Percentiles rank a stretch among this genome's conserved stretches.
Conservation (phyloP, 2,888 invertebrate species). For the Dichetophora obliterata region DNA sequence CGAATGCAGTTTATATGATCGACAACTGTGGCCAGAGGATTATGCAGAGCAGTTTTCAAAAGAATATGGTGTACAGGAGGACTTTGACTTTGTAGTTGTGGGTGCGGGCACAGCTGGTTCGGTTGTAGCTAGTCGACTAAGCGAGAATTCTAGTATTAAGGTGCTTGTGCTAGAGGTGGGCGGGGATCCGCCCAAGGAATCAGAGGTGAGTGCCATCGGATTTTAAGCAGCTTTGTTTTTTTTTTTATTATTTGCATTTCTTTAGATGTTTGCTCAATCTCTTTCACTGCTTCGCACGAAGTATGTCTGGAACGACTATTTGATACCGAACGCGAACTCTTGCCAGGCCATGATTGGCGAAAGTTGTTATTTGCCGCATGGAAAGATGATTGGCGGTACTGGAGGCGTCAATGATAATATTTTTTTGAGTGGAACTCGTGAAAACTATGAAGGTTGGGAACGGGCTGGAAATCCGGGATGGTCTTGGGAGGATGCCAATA, state of each 20-base stretch:
- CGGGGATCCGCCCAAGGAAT: slow-evolving; percentile 72
- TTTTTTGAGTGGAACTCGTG: slow-evolving; percentile 73
- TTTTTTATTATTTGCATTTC: not conserved
- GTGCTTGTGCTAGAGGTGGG: slow-evolving; percentile 86
- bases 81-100: slow-evolving; percentile 73
- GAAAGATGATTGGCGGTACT: slow-evolving; percentile 76
- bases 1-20: slow-evolving; percentile 70
- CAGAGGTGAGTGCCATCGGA: slow-evolving; percentile 61
- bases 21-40: slow-evolving; percentile 73
- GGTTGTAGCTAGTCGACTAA: slow-evolving; percentile 76
- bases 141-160: slow-evolving; percentile 80
- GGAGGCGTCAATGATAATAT: slow-evolving; percentile 76
- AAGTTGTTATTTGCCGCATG: slow-evolving; percentile 73
- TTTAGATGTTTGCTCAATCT: slow-evolving; percentile 56
- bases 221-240: not conserved
- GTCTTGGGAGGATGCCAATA: slow-evolving; percentile 72
- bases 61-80: slow-evolving; percentile 39
- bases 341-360: slow-evolving; percentile 57
- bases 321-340: slow-evolving; percentile 54
- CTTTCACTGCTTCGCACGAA: slow-evolving; percentile 53
- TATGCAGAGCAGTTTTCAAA: slow-evolving; percentile 45
- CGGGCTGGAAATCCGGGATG: slow-evolving; percentile 72
- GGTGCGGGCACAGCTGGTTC: slow-evolving; percentile 76
- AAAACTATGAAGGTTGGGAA: slow-evolving; percentile 74
- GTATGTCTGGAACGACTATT: slow-evolving; percentile 61